Conservation (phyloP, 2,888 invertebrate species). For the Drosophila sordidapex region DNA sequence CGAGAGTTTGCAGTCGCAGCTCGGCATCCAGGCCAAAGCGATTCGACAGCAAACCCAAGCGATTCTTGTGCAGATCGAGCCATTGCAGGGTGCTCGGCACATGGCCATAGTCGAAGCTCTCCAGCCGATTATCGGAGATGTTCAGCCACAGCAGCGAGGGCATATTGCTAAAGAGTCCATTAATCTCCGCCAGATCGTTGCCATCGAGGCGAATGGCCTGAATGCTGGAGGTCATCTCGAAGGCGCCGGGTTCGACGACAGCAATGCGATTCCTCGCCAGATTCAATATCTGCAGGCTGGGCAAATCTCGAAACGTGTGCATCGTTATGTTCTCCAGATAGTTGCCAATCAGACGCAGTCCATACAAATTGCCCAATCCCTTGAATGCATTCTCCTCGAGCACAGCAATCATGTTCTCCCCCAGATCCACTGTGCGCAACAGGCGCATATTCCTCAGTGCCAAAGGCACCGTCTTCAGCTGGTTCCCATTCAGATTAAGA, state of each 20-base stretch:
- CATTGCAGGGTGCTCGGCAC: conserved; percentile 93
- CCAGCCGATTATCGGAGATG: conserved; percentile 95
- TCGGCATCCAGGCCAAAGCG: conserved; percentile 89
- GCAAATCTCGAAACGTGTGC: conserved; percentile 91
- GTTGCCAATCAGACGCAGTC: conserved; percentile 95
- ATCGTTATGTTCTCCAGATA: conserved; percentile 92
- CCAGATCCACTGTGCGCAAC: conserved; percentile 94
- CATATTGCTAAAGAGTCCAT: conserved; percentile 93
- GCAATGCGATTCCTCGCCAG: conserved; percentile 93
- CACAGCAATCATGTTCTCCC: conserved; percentile 94
- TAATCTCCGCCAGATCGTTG: conserved; percentile 92
- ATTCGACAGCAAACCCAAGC: conserved; percentile 91
- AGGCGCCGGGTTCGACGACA: conserved; percentile 91
- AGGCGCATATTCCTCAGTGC: conserved; percentile 94
- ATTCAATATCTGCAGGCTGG: conserved; percentile 93
- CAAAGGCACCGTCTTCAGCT: conserved; percentile 91
- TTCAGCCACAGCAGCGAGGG: conserved; percentile 94
- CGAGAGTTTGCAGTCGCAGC: conserved; percentile 92
- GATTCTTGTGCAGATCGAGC: conserved; percentile 95
- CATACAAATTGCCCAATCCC: conserved; percentile 93
- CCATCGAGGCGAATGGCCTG: conserved; percentile 95
- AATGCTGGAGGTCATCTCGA: conserved; percentile 91
- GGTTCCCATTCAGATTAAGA: conserved; percentile 95
- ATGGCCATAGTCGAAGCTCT: conserved; percentile 94
- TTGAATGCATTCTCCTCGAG: conserved; percentile 93